Evolutionary conservation across 2,888 invertebrate species (phyloP), one percentile per base, ranked within the genome.

Genomic region (Drosophila nr. fundita): DNA sequence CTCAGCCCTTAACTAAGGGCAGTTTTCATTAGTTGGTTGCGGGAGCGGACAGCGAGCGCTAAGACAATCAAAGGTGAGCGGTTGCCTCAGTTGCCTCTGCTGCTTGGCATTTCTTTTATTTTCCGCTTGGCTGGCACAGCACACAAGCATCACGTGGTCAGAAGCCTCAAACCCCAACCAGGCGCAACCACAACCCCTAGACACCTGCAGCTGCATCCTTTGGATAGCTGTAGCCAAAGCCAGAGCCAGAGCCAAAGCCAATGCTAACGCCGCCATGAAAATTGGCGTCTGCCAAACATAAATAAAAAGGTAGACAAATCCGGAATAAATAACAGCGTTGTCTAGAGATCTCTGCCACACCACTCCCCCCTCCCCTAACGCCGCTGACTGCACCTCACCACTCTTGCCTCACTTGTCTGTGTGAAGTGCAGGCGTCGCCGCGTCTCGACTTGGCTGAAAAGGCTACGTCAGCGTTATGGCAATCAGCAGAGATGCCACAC

Each of bases 251-350:
- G 68, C 78, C 63, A 63, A 64, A 53, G 78, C 70, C 54, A 36
- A 54, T 48, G 64, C 63, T 55, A 61, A 21, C 55, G 68, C 80
- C 84, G 90, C 85, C 90, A 84, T 74, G 87, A 87, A 87, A 87
- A 87, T 87, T 90, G 87, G 89, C 90, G 87, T 87, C 87, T 90
- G 90, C 89, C 89, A 89, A 87, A 87, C 87, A 87, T 87, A 87
- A 87, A 87, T 90, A 87, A 90, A 90, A 87, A 84, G 80, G 89
- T 84, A 87, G 90, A 87, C 90, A 90, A 86, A 90, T 88, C 90
- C 90, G 90, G 89, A 89, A 90, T 86, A 90, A 86, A 86, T 90
- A 86, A 90, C 87, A 82, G 71, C 82, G 80, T 78, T 87, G 90
- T 90, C 87, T 84, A 80, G 76, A 72, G 70, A 53, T 52, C 66